Base-by-base conservation (phyloP, 2,113 vertebrate genomes). In the Hemibagrus wyckioides region DNA sequence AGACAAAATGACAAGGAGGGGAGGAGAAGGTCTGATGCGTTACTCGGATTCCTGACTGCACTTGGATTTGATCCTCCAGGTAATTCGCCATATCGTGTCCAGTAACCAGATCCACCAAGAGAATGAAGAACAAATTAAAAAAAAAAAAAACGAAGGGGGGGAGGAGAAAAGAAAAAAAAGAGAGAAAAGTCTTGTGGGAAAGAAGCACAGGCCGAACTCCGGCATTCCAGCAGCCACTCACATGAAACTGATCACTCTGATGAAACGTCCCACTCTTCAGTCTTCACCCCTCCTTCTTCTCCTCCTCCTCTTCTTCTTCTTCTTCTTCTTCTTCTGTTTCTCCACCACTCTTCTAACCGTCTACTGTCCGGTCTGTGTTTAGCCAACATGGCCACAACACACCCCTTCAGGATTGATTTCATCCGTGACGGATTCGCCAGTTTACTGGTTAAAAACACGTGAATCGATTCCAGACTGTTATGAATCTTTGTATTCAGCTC, bases 101-200 rank as follows among this genome's bases (percentile, higher is more conserved):
- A 76, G 95, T 95, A 96, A 97, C 94, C 90, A 94, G 96, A 96
- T 90, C 94, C 93, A 84, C 69, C 90, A 87, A 94, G 89, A 92
- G 92, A 94, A 93, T 86, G 94, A 94, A 87, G 92, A 93, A 93
- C 93, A 95, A 94, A 96, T 93, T 92, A 92, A 94, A 94, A 92
- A 89, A 88, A 94, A 61, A 86, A n/a, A 81, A 57, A 52, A 56
- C 81, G 73, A 54, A 59, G 19, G 21, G 57, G 65, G 48, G 23
- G 69, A 39, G 30, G 21, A 30, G 23, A 2, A 2, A 14, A 44
- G 81, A 86, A 82, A 87, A 80, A 83, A 69, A 25, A 28, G 19
- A 90, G 91, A 90, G 84, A 89, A 86, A 93, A 93, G 93, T 94
- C 94, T 95, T 94, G 96, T 96, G 96, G 96, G 95, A 97, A 96